phyloP scores from a whole-genome alignment of 1,140 invertebrate species.

The Drosophila nasuta region DNA sequence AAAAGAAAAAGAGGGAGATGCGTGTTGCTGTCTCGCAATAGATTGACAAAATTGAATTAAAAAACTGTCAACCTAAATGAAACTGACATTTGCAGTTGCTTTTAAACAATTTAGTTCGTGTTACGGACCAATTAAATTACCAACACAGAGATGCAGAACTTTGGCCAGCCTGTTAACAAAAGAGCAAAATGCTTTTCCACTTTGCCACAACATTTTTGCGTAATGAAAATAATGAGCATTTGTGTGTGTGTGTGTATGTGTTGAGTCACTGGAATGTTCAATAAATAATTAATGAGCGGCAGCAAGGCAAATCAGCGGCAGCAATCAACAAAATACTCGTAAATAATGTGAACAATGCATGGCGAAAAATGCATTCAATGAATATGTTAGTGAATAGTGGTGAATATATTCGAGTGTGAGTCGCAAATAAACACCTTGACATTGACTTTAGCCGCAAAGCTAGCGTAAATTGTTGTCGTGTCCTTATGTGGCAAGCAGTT shows the following conservation, averaged over 20 bases:
- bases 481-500: slow-evolving; percentile 24
- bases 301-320: slow-evolving; percentile 47
- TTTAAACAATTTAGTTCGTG: slow-evolving; percentile 60
- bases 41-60: slow-evolving; percentile 68
- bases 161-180: background rate
- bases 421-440: slow-evolving; percentile 61
- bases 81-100: slow-evolving; percentile 38
- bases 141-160: slow-evolving; percentile 19
- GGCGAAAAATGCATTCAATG: slow-evolving; percentile 49
- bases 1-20: background rate
- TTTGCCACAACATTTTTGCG: slow-evolving; percentile 8
- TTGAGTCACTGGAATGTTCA: slow-evolving; percentile 59
- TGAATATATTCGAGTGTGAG: background rate
- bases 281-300: slow-evolving; percentile 78
- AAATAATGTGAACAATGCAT: slow-evolving; percentile 57
- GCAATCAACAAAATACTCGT: slow-evolving; percentile 26
- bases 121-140: slow-evolving; percentile 58
- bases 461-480: slow-evolving; percentile 11
- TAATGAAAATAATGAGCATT: slow-evolving; percentile 44
- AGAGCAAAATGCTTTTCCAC: slow-evolving; percentile 16
- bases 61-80: slow-evolving; percentile 57
- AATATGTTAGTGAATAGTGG: slow-evolving; percentile 9
- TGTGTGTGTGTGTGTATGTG: slow-evolving; percentile 23
- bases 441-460: slow-evolving; percentile 66
- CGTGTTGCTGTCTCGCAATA: slow-evolving; percentile 10